Evolutionary conservation across 1,140 invertebrate species (phyloP), one percentile per base, ranked within the genome.

Genomic region (Meteorus sp.): DNA sequence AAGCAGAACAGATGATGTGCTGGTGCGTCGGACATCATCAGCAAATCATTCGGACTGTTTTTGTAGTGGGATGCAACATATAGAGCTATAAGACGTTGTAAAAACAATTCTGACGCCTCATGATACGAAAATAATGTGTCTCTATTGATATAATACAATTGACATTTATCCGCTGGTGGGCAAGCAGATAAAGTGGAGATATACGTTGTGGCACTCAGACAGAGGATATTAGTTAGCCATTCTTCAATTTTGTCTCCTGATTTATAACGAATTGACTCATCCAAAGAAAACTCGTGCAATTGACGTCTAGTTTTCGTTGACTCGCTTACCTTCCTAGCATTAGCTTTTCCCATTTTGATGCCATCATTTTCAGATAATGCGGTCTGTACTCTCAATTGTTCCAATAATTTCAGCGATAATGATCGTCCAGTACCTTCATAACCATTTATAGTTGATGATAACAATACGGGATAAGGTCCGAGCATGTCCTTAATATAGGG

Each of bases 51-150:
- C 1, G 98, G 98, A 56, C 91, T 95, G 79, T 99, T 99, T 87
- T 97, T 98, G 74, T 99, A 99, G 84, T 99, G 97, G 9, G 97
- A 98, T 0, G 97, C 87, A 0, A 99, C 97, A 76, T 95, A 98
- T 3, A 99, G 86, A 27, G 92, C 86, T 57, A 99, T 93, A 0
- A 99, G 69, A 66, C 91, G 82, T 70, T 98, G 94, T 3, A 99
- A 81, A 79, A 99, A 99, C 1, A 86, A 81, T 80, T 99, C 98
- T 0, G 97, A 96, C 0, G 94, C 93, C 76, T 92, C 92, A 69
- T 99, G 95, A 74, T 96, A 99, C 52, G 94, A 98, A 79, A 99
- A 99, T 9, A 99, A 77, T 0, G 95, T 95, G 73, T 99, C 97
- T 59, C 97, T 81, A 72, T 94, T 93, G 35, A 95, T 89, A 41